Base-by-base conservation (phyloP, 2,888 invertebrate genomes). In the Mythimna loreyi region DNA sequence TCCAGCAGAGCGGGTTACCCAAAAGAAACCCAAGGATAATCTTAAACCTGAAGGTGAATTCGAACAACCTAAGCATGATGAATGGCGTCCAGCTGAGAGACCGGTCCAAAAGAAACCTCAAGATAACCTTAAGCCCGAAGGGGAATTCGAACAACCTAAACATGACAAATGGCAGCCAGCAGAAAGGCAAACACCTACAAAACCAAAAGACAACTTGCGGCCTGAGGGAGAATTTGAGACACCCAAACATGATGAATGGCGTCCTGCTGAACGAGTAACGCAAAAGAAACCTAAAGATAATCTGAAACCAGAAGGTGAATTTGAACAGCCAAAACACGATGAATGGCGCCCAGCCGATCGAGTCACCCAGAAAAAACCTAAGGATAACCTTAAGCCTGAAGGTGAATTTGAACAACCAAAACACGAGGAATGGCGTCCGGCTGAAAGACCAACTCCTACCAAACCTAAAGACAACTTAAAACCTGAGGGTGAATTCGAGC, bases 401-500 rank as follows among this genome's bases (percentile, higher is more conserved):
- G 97, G 96, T 67, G 84, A 95, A 83, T 85, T 87, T 88, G 57
- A 75, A 23, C 64, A 59, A 8, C 87, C 86, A 0, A 86, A 87
- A 80, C 90, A 90, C 1, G 91, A 93, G 0, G 80, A 92, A 67
- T 96, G 94, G 94, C 83, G 83, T 28, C 96, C 96, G 0, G 96
- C 93, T 47, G 96, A 92, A 72, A 87, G 92, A 3, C 83, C 45
- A 0, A 72, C 64, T 1, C 72, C n/a, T 43, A 88, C 84, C 76
- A 91, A 87, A 61, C 95, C 95, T 1, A 53, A 69, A 2, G 69
- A 69, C 3, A 69, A 69, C 4, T 40, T 69, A 8, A 60, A 69
- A 9, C 70, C 69, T 0, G 69, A 69, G 84, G 97, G 97, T 3
- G 95, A 96, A 0, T 94, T 94, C 57, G 95, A 96, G 83, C 83